Conservation (phyloP, 2,888 invertebrate genomes). For the Empis stercorea region DNA sequence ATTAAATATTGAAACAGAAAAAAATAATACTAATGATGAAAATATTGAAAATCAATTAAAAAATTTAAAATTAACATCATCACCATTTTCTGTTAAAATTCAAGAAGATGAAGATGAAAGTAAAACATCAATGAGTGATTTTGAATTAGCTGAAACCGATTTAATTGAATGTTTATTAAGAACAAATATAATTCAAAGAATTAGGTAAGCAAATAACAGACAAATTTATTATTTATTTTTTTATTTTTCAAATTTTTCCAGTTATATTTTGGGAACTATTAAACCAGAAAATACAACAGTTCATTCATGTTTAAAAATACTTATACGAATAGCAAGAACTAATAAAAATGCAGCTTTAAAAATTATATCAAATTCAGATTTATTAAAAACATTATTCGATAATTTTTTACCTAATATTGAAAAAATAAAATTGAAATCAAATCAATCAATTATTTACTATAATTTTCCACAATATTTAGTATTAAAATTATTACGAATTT, state of each 20-base stretch:
- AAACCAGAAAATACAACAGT: conserved; percentile 60
- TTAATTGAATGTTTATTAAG: conserved; percentile 58
- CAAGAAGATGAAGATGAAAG: conserved; percentile 35
- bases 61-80: conserved; percentile 24
- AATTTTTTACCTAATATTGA: conserved; percentile 39
- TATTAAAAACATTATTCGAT: conserved; percentile 47
- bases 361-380: conserved; percentile 48
- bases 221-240: too few relatives aligned
- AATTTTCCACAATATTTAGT: conserved; percentile 56
- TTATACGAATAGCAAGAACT: conserved; percentile 66
- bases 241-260: conserved; percentile 25
- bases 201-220: conserved; percentile 39
- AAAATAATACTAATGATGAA: conserved; percentile 37
- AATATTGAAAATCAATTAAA: conserved; percentile 43
- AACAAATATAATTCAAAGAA: conserved; percentile 62
- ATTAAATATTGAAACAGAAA: conserved; percentile 23
- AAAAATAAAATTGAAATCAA: conserved; percentile 3
- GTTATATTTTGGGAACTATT: conserved; percentile 60
- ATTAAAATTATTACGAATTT: conserved; percentile 57
- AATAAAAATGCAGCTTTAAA: conserved; percentile 52
- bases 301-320: conserved; percentile 60
- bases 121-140: conserved; percentile 64
- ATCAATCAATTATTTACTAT: conserved; percentile 38
- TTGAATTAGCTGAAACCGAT: conserved; percentile 74
- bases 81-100: conserved; percentile 24